Conservation (phyloP, 2,888 invertebrate species). For the Imbricaverruca yamaguchii region DNA sequence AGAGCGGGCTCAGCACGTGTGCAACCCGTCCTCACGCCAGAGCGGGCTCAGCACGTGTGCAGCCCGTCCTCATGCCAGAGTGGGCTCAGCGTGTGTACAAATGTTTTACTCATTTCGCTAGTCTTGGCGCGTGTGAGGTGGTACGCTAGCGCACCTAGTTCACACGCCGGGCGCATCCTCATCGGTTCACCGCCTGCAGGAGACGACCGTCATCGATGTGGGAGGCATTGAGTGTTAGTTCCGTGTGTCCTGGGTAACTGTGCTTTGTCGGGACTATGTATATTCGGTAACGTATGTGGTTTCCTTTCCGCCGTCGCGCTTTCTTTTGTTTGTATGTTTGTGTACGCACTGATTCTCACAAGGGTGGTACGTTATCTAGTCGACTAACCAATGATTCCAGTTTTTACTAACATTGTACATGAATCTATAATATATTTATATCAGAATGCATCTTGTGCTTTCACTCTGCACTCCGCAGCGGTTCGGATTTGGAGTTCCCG, state of each 20-base stretch:
- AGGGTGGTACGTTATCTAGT: constrained; percentile 22
- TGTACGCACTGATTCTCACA: constrained; percentile 7
- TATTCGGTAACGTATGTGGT: neutral
- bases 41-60: no score
- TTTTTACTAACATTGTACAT: constrained; percentile 23
- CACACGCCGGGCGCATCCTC: no score
- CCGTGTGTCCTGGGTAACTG: no score
- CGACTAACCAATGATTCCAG: constrained; percentile 22
- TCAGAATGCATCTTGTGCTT: neutral
- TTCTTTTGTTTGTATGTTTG: constrained; percentile 19
- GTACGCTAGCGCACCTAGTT: neutral
- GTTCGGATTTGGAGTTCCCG: neutral
- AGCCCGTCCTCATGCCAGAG: no score
- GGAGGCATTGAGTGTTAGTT: neutral
- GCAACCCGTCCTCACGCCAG: no score
- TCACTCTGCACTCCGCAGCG: no score
- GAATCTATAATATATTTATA: constrained; percentile 21
- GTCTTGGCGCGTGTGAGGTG: neutral
- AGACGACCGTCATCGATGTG: neutral
- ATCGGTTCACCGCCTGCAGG: neutral
- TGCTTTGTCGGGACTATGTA: no score
- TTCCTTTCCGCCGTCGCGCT: neutral
- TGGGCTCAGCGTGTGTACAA: neutral
- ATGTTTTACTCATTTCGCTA: neutral
- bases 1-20: no score